A percentile compares a stretch with the other conserved stretches of the same genome.
Conservation (phyloP, 1,140 invertebrate species). For the Holcopasites calliopsidis region DNA sequence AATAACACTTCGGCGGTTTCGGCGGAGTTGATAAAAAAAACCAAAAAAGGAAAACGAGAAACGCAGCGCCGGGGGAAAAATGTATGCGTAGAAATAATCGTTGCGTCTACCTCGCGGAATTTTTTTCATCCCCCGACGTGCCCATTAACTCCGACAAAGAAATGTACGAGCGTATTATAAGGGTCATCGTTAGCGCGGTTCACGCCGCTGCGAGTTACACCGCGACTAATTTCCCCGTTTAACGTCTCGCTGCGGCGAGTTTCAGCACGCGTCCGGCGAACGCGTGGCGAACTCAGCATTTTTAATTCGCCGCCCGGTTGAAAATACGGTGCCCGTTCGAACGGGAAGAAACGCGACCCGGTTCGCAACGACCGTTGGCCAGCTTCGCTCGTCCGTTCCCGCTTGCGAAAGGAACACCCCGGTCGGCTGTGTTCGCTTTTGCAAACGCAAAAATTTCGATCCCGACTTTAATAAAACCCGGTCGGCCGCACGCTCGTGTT, state of each 20-base stretch:
- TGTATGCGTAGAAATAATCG: background rate
- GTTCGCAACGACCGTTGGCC: background rate
- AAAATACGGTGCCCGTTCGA: background rate
- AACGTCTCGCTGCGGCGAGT: background rate
- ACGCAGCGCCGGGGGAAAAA: too few species aligned
- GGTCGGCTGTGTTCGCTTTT: background rate
- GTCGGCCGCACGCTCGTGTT: too few species aligned
- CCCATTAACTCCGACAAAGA: background rate
- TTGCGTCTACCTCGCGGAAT: background rate
- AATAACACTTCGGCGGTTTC: background rate
- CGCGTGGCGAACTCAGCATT: background rate
- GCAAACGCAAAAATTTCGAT: background rate
- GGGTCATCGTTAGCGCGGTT: background rate
- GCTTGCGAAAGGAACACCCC: background rate
- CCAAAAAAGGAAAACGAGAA: background rate
- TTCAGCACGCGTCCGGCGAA: background rate
- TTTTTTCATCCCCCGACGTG: background rate
- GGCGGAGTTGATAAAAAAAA: background rate
- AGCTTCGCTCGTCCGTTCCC: background rate
- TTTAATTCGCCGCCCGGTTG: background rate
- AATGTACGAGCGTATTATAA: slow-evolving; percentile 6
- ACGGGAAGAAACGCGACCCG: background rate
- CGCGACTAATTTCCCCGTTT: slow-evolving; percentile 20
- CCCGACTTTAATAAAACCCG: too few species aligned
- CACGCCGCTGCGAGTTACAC: background rate